Percentiles rank a stretch among this genome's conserved stretches.
These are phyloP conservation scores for Haliclona indistincta DNA, from an alignment of 37 sponge, comb jelly and placozoan genomes.

Conservation along the genomic window DNA sequence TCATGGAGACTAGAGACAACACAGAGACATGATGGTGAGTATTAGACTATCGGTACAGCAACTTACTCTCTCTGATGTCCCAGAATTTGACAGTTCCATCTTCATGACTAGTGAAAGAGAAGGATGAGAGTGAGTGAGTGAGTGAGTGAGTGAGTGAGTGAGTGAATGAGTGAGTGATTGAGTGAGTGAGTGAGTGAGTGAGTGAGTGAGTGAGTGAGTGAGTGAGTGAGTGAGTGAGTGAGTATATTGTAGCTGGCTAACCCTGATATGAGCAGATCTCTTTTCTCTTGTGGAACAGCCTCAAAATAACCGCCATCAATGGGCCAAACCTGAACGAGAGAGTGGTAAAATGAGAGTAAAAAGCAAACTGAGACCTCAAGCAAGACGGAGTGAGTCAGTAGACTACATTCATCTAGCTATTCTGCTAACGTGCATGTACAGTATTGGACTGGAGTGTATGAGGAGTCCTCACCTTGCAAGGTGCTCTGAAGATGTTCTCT, in stretches of 20 bases:
- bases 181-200: too few species aligned
- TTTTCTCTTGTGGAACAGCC: constrained; percentile 6
- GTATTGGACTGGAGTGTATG: neutral
- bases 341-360: neutral
- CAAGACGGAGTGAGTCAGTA: neutral
- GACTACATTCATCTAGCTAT: neutral
- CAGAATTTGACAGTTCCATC: constrained; percentile 95
- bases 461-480: constrained; percentile 23
- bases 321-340: constrained; percentile 55
- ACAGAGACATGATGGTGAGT: neutral
- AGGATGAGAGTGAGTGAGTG: too few species aligned
- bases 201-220: too few species aligned
- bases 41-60: neutral
- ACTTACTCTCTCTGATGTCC: constrained; percentile 83
- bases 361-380: neutral
- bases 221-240: too few species aligned
- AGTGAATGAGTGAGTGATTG: too few species aligned
- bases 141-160: too few species aligned
- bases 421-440: neutral
- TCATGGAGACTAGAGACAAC: constrained; percentile 39
- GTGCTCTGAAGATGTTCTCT: constrained; percentile 42
- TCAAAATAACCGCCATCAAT: constrained; percentile 75
- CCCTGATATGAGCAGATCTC: constrained; percentile 57
- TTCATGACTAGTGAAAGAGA: constrained; percentile 72
- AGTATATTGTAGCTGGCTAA: too few species aligned